These are phyloP conservation scores for Willisornis vidua DNA, from an alignment of 2,113 vertebrate species.

Conservation along the genomic window DNA sequence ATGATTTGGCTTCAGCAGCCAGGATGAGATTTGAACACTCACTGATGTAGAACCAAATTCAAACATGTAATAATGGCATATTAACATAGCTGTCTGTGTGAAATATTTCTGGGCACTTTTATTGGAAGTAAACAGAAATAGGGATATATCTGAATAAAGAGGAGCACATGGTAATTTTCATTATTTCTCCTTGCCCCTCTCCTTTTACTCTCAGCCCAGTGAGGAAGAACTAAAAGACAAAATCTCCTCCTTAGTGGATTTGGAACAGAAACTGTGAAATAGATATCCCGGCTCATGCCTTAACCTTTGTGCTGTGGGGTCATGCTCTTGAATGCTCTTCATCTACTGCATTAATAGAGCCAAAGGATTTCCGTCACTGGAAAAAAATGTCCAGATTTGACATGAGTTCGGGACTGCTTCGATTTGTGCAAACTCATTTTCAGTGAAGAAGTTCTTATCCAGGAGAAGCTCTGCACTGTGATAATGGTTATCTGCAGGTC, in stretches of 20 bases:
- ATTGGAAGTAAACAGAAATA: not conserved
- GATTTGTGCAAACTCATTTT: constrained; percentile 37
- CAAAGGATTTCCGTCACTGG: not conserved
- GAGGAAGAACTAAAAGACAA: not conserved
- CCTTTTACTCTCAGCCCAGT: not conserved
- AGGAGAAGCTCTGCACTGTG: not conserved
- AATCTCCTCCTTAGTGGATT: not conserved
- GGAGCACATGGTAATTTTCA: not conserved
- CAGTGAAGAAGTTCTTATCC: not conserved
- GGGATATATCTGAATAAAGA: not conserved
- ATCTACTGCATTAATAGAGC: not conserved
- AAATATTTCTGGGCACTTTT: not conserved
- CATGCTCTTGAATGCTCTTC: not conserved
- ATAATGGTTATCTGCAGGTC: not conserved
- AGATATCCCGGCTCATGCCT: not conserved
- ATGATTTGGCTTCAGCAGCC: not conserved
- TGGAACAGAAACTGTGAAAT: not conserved
- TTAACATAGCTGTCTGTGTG: not conserved
- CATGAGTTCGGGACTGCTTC: not conserved
- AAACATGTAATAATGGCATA: not conserved
- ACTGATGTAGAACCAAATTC: not conserved
- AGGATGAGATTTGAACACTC: not conserved
- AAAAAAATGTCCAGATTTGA: constrained; percentile 4
- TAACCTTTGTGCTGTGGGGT: not conserved
- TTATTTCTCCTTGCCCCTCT: not conserved